Percentiles rank a stretch among this genome's conserved stretches.
phyloP scores from a whole-genome alignment of 2,888 invertebrate genomes.

The Sylvicola cinctus region DNA sequence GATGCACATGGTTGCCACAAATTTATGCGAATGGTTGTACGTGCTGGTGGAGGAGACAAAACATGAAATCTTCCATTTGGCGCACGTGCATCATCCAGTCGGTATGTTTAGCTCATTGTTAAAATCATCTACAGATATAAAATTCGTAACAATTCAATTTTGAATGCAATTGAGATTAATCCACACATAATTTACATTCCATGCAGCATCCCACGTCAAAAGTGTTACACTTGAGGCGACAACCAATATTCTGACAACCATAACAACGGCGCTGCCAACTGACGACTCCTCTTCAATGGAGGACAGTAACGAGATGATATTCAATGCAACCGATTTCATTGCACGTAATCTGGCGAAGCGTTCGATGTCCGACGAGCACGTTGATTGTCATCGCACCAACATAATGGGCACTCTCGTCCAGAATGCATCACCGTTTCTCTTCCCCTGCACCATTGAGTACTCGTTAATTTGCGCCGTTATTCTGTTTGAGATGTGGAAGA shows the following conservation, averaged over 20 bases:
- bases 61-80: conserved; percentile 81
- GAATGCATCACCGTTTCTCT: conserved; percentile 82
- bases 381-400: conserved; percentile 72
- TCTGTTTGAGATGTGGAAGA: conserved; percentile 92
- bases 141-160: no score
- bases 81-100: conserved; percentile 76
- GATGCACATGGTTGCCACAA: conserved; percentile 98
- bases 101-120: conserved; percentile 53
- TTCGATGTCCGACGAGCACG: conserved; percentile 49
- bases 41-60: conserved; percentile 89
- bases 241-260: no score
- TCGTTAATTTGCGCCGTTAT: conserved; percentile 91
- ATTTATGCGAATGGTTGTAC: conserved; percentile 91
- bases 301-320: no score
- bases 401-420: conserved; percentile 77
- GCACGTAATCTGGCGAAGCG: conserved; percentile 30
- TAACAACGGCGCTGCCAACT: no score
- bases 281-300: no score
- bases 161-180: no score
- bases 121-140: conserved; percentile 29
- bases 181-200: no score
- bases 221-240: no score
- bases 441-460: conserved; percentile 89
- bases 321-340: no score
- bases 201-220: no score